phyloP scores from a whole-genome alignment of 37 sponge, comb jelly and placozoan species.

The Crambe crambe region DNA sequence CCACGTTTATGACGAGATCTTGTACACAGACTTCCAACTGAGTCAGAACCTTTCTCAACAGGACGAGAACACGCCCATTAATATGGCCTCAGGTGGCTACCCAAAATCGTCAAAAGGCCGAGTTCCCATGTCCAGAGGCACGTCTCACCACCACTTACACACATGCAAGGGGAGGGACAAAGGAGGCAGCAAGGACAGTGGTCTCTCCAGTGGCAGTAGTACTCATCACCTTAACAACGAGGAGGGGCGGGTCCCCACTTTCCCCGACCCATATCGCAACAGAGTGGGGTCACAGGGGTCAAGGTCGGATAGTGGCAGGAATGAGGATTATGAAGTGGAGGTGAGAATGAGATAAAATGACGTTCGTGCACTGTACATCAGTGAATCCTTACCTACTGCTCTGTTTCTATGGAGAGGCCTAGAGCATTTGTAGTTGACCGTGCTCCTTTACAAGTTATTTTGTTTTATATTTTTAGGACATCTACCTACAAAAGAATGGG shows the following conservation, averaged over 20 bases:
- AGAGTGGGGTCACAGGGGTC: not conserved
- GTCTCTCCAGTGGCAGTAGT: constrained; percentile 72
- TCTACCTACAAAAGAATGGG: constrained; percentile 65
- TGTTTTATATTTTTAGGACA: constrained; percentile 60
- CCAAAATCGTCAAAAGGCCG: not conserved
- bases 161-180: not conserved
- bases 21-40: constrained; percentile 35
- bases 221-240: constrained; percentile 19
- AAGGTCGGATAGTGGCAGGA: constrained; percentile 12
- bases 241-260: not conserved
- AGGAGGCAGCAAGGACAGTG: constrained; percentile 63
- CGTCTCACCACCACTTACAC: not conserved
- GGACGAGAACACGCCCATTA: constrained; percentile 31
- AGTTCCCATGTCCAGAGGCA: not conserved
- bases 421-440: not conserved
- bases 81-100: not conserved
- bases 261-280: not conserved
- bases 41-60: constrained; percentile 26
- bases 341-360: constrained; percentile 4
- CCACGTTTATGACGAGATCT: constrained; percentile 56
- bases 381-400: too few species aligned
- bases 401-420: too few species aligned
- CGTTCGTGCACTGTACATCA: not conserved
- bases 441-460: not conserved
- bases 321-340: constrained; percentile 74